Evolutionary conservation across 2,888 invertebrate species (phyloP), one percentile per base, ranked within the genome.

Genomic region (Aleiodes testaceus): DNA sequence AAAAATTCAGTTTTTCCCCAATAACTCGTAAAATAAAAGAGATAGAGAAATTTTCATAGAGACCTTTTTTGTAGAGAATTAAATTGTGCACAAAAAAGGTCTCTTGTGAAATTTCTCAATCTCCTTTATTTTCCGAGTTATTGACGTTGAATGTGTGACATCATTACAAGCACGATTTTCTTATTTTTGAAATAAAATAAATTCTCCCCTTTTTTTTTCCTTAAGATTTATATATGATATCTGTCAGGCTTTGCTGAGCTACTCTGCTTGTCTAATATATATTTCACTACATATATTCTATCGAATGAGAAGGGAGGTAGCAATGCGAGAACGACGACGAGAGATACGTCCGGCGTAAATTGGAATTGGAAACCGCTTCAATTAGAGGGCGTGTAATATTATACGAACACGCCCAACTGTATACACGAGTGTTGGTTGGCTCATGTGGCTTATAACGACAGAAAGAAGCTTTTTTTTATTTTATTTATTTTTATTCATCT

Each of bases 371-470:
- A 74, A 77, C 77, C 66, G 74, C 70, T 74, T 71, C 74, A 77
- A 77, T 77, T 77, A 77, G 74, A 66, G 72, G 70, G 64, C 74
- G 74, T 77, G 77, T 75, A 74, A 75, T 74, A 77, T 75, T 74
- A 75, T 77, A 74, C 77, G 74, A 74, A 77, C 75, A 77, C 69
- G 73, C 61, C 64, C 65, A 45, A 59, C 55, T 55, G 55, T 36
- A 36, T 55, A 30, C 30, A 55, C 30, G 4, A 20, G 55, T 55
- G 55, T 55, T 26, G 36, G 55, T 55, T 26, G 55, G n/a, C 22
- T n/a, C 30, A 7, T 22, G 55, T 30, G 26, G 30, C 20, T 30
- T 30, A 26, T 36, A 55, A 30, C 30, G 36, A 55, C 36, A 53
- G 22, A 53, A 53, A 53, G 18, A 30, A 30, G 9, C 4, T 1